Base-by-base conservation (phyloP, 2,797 vertebrate genomes). In the Gambusia yucatana region DNA sequence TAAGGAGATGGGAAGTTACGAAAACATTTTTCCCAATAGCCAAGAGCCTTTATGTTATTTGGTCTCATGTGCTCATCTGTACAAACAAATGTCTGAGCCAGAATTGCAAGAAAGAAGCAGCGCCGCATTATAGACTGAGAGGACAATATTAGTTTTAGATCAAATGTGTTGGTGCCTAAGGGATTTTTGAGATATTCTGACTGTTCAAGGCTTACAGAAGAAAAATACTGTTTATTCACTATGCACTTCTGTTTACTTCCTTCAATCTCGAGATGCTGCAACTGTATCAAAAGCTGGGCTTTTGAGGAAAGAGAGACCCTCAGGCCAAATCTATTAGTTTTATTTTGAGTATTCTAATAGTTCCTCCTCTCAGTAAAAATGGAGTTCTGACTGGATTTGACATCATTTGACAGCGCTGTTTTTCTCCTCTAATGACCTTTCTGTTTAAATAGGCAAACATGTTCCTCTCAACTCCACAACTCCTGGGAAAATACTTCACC, bases 351-450 rank as follows among this genome's bases (percentile, higher is more conserved):
- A 30, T 86, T 79, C 74, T 72, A 73, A 72, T 43, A 81, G 82
- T 74, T 81, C 63, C 52, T 80, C 77, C 67, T 75, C 86, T 84
- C 76, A 88, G 77, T 72, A 87, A 86, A 85, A 91, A 87, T 0
- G 22, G 55, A 90, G 89, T 86, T 81, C 87, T 92, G 92, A 94
- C 80, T 84, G 86, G 83, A 79, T 89, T 88, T 88, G 89, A 91
- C 93, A 93, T 89, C 78, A 90, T 94, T 94, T 93, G 93, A 94
- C 92, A 86, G 84, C 89, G 81, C 84, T 86, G 85, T 82, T 93
- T 85, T 84, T 91, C 88, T 92, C 81, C 63, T 63, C 86, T 93
- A 93, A 93, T 90, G 91, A 94, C 90, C 93, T 94, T 90, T 91
- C 90, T 81, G 84, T 91, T 94, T 92, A 87, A 90, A 90, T 92